Conservation (phyloP, 2,888 invertebrate species). For the Sinotaia quadrata region DNA sequence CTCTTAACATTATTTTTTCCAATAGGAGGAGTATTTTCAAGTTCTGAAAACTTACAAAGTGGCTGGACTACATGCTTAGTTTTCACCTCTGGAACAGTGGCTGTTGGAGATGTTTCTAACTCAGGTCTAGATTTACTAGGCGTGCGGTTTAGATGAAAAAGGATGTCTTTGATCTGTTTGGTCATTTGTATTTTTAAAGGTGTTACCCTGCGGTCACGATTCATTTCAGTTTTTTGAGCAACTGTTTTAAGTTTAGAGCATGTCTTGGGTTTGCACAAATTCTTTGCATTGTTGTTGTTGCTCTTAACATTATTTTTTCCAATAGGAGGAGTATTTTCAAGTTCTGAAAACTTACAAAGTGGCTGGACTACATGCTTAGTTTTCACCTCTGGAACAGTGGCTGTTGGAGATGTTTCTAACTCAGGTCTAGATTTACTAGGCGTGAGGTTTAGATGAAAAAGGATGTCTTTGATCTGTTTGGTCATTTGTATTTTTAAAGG, state of each 20-base stretch:
- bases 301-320: no score
- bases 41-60: constrained; percentile 29
- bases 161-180: constrained; percentile 58
- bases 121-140: constrained; percentile 43
- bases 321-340: no score
- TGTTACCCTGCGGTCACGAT: constrained; percentile 48
- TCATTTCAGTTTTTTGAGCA: constrained; percentile 30
- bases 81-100: no score
- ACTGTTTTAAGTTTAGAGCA: constrained; percentile 31
- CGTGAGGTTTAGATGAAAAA: constrained; percentile 51
- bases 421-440: no score
- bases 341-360: no score
- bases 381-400: no score
- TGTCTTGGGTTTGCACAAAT: no score
- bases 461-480: constrained; percentile 58
- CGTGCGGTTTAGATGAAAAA: constrained; percentile 53
- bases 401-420: no score
- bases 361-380: no score
- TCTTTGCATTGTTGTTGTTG: no score
- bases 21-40: constrained; percentile 16
- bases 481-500: constrained; percentile 45
- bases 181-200: constrained; percentile 45
- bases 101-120: no score
- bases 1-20: constrained; percentile 11
- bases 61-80: no score